These are phyloP conservation scores for Adelosebastes latens DNA, from an alignment of 2,797 vertebrate genomes.

Conservation along the genomic window DNA sequence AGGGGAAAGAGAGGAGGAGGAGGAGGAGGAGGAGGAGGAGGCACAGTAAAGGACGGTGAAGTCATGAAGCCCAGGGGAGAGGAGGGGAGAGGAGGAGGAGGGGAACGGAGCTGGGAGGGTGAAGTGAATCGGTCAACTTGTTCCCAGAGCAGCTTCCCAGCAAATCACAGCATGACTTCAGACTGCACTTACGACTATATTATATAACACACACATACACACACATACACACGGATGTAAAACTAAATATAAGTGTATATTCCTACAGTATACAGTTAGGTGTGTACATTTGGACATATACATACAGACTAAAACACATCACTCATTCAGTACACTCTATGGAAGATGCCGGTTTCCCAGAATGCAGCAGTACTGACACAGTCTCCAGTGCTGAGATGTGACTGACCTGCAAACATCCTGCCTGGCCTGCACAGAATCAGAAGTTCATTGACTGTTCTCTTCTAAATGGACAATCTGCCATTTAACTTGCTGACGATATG, in stretches of 20 bases:
- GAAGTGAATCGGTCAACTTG: slow-evolving; percentile 56
- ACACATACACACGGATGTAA: neutral
- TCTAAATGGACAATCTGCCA: neutral
- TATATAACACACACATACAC: slow-evolving; percentile 13
- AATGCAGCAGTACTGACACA: too few species aligned
- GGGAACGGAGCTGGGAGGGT: neutral
- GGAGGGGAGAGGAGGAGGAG: neutral
- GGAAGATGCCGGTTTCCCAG: too few species aligned
- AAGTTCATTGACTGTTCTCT: neutral
- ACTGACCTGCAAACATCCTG: slow-evolving; percentile 16
- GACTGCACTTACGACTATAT: neutral
- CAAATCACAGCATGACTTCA: slow-evolving; percentile 50
- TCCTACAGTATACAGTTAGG: neutral
- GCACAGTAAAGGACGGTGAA: neutral
- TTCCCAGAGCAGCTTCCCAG: slow-evolving; percentile 63
- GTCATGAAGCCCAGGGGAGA: slow-evolving; percentile 5
- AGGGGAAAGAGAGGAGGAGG: neutral
- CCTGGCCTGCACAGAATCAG: neutral
- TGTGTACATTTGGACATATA: neutral
- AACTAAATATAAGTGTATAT: neutral
- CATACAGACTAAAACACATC: neutral
- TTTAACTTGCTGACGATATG: neutral
- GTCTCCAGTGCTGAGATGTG: neutral
- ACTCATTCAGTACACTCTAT: neutral
- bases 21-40: neutral